phyloP scores from a whole-genome alignment of 2,113 vertebrate genomes.

The Vicugna pacos region DNA sequence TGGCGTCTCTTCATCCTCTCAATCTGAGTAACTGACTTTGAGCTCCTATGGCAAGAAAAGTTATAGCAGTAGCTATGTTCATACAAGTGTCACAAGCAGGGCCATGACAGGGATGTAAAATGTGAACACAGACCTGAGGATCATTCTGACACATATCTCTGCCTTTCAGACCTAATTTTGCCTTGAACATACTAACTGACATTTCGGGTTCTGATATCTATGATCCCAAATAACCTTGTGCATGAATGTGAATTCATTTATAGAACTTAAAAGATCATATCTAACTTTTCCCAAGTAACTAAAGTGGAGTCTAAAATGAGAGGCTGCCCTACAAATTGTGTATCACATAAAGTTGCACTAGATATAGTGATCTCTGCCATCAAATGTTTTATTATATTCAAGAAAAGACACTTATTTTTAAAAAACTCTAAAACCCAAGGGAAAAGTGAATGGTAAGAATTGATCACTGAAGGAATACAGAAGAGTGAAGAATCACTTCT shows the following conservation, averaged over 20 bases:
- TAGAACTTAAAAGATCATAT: neutral
- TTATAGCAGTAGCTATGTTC: too few species aligned
- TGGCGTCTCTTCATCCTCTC: too few species aligned
- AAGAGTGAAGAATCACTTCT: slow-evolving; percentile 4
- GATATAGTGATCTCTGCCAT: neutral
- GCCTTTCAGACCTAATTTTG: slow-evolving; percentile 42
- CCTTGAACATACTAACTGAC: slow-evolving; percentile 16
- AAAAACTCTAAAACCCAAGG: neutral
- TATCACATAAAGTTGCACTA: neutral
- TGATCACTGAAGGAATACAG: neutral
- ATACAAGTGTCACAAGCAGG: too few species aligned
- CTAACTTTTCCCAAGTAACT: slow-evolving; percentile 27
- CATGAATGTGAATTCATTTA: slow-evolving; percentile 16
- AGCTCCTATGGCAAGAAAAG: too few species aligned
- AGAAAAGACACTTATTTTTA: neutral
- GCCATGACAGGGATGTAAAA: too few species aligned
- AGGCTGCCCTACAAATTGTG: neutral
- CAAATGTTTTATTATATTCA: neutral
- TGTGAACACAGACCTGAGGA: too few species aligned
- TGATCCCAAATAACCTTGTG: neutral
- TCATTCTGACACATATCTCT: too few species aligned
- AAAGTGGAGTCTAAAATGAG: neutral
- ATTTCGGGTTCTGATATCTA: neutral
- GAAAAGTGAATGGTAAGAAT: neutral
- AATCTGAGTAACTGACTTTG: too few species aligned